Percentiles rank a stretch among this genome's conserved stretches.
Evolutionary conservation across 2,797 vertebrate genomes (phyloP).

Genomic region (Arnoldichthys spilopterus): DNA sequence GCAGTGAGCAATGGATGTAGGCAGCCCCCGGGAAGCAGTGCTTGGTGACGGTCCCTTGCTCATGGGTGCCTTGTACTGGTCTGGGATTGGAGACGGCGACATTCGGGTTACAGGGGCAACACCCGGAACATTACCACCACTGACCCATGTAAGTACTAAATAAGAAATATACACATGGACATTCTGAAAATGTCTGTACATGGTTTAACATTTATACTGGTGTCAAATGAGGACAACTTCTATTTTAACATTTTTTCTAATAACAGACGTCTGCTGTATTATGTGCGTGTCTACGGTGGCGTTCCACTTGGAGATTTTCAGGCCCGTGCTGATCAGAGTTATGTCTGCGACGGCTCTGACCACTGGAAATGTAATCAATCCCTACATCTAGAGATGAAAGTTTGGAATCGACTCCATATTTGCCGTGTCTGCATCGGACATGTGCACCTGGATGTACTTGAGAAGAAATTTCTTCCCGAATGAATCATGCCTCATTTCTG

Average conservation of each 20-base stretch:
- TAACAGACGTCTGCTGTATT: background rate
- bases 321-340: background rate
- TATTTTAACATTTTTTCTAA: background rate
- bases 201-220: no score
- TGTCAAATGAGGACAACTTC: background rate
- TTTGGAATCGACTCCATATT: constrained; percentile 42
- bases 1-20: no score
- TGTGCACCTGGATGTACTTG: constrained; percentile 48
- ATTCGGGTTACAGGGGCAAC: no score
- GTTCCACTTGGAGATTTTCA: background rate
- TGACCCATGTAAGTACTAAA: no score
- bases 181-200: background rate
- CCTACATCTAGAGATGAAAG: constrained; percentile 41
- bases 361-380: constrained; percentile 24
- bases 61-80: no score
- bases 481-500: constrained; percentile 44
- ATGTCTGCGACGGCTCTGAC: constrained; percentile 22
- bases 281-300: background rate
- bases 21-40: no score
- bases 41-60: no score
- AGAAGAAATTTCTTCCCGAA: constrained; percentile 41
- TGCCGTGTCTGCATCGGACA: constrained; percentile 34
- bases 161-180: background rate
- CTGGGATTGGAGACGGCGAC: no score
- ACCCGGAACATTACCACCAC: no score